A percentile compares a stretch with the other conserved stretches of the same genome.
Evolutionary conservation across 2,113 vertebrate genomes (phyloP).

Genomic region (Sphyrna mokarran): DNA sequence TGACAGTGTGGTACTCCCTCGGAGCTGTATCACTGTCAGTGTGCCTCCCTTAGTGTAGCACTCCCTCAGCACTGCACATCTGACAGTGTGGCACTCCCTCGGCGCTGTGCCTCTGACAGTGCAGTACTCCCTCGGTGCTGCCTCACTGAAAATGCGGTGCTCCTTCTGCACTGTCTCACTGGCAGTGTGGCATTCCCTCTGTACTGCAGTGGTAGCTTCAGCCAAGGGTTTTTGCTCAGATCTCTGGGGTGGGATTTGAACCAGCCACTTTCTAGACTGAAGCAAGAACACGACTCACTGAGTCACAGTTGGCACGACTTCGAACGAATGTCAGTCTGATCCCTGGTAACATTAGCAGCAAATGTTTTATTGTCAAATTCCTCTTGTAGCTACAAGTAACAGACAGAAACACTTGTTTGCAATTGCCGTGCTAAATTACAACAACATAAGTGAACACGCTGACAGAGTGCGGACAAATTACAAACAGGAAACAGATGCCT

Average conservation of each 20-base stretch:
- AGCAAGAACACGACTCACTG: not conserved
- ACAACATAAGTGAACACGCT: not conserved
- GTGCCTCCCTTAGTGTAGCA: too few relatives aligned
- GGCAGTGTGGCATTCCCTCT: too few relatives aligned
- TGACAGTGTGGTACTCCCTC: too few relatives aligned
- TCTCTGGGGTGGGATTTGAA: not conserved
- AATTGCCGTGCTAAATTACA: not conserved
- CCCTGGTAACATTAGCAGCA: not conserved
- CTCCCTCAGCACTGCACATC: too few relatives aligned
- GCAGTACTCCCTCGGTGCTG: too few relatives aligned
- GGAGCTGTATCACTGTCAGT: too few relatives aligned
- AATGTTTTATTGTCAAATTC: too few relatives aligned
- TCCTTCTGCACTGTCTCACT: too few relatives aligned
- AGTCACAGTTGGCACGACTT: not conserved
- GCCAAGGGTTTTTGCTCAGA: not conserved
- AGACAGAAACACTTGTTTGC: not conserved
- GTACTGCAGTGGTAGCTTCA: not conserved
- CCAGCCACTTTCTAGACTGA: not conserved
- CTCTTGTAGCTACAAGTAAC: not conserved
- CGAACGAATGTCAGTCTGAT: not conserved
- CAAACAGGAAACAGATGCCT: conserved; percentile 33
- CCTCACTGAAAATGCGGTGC: not conserved
- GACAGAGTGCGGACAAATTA: not conserved
- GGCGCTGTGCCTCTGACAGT: too few relatives aligned
- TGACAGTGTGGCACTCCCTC: too few relatives aligned